These are phyloP conservation scores for Myotis lucifugus DNA, from an alignment of 2,113 vertebrate species.

Conservation along the genomic window DNA sequence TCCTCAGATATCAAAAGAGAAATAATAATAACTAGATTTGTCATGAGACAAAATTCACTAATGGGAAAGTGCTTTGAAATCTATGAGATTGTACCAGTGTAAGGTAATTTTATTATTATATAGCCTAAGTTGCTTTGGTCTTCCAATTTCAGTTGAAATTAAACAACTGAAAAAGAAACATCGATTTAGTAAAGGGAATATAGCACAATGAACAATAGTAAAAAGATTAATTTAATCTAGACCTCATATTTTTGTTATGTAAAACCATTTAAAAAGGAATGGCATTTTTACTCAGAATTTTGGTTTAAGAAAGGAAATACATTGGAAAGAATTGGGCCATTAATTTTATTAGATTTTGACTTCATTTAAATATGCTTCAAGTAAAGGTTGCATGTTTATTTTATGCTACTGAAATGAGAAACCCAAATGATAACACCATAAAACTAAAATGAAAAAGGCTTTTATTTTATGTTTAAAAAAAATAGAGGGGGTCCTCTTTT, in stretches of 20 bases:
- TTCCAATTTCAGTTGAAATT: constrained; percentile 71
- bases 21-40: constrained; percentile 67
- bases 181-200: constrained; percentile 48
- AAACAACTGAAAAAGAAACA: constrained; percentile 67
- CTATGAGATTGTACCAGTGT: constrained; percentile 32
- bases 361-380: constrained; percentile 55
- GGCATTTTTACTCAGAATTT: constrained; percentile 48
- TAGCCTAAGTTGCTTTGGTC: constrained; percentile 56
- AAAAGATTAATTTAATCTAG: constrained; percentile 66
- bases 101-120: constrained; percentile 65
- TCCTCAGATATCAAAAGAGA: constrained; percentile 24
- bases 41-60: constrained; percentile 59
- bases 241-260: constrained; percentile 57
- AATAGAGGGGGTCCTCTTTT: background rate
- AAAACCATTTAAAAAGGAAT: constrained; percentile 59
- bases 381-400: constrained; percentile 14
- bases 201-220: constrained; percentile 37
- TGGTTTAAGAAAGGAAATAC: constrained; percentile 52
- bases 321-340: constrained; percentile 26
- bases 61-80: constrained; percentile 57
- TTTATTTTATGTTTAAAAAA: background rate
- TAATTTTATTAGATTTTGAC: constrained; percentile 65
- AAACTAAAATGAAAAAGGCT: background rate
- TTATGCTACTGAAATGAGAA: constrained; percentile 24
- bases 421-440: background rate